Evolutionary conservation across 2,888 invertebrate genomes (phyloP), one percentile per base, ranked within the genome.

Genomic region (Platerodrilus igneus): DNA sequence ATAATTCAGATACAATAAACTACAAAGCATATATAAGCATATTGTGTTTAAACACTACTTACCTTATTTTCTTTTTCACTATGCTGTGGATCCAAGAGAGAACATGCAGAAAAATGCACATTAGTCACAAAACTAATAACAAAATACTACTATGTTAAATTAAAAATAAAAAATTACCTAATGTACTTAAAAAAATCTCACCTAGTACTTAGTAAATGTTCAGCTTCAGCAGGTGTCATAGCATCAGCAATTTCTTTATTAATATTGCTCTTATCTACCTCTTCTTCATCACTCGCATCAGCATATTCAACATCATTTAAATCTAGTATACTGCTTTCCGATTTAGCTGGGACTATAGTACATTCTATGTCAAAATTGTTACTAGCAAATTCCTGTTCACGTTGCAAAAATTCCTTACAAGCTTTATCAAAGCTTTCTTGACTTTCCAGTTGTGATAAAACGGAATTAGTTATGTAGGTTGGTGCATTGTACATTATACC

Each of bases 171-270:
- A n/a, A n/a, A n/a, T n/a, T n/a, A n/a, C n/a, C n/a, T n/a, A n/a
- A n/a, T n/a, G n/a, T n/a, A 46, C 29, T 10, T 23, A 31, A 25
- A 9, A 14, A 2, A 30, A n/a, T 68, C 72, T 73, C 67, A 88
- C 89, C 86, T 86, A 58, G 84, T 81, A 69, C 89, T 90, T 58
- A 91, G 77, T 62, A 91, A 73, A 70, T 85, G 82, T 67, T 90
- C 88, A 8, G 89, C 90, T 68, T 91, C 91, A 60, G 87, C 87
- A 35, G 88, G 83, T 51, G 90, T 90, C 89, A 85, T 85, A 21
- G 68, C 69, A 58, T 76, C 75, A 19, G 74, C 71, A 52, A 72
- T 66, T 50, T 67, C 65, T 45, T 63, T 62, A 11, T 45, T 61
- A 59, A 42, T 53, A 48, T 45, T 61, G 37, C 50, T 59, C 53